phyloP scores from a whole-genome alignment of 2,888 invertebrate genomes.

The Colletes collaris region DNA sequence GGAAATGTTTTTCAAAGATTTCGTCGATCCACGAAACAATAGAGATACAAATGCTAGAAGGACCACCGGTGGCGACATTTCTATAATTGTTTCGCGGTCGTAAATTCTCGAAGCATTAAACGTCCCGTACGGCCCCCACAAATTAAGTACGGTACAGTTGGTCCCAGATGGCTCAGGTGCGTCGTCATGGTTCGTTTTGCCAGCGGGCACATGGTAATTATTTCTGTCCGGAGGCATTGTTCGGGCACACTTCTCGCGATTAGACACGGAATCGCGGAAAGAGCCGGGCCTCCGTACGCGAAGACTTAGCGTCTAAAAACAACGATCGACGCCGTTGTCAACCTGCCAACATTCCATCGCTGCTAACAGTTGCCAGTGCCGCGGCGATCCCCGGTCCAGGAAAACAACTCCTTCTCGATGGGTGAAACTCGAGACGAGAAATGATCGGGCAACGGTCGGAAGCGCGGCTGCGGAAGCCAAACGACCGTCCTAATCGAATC shows the following conservation, averaged over 20 bases:
- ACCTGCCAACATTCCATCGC: constrained; percentile 75
- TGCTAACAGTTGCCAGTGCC: constrained; percentile 58
- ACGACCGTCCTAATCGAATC: constrained; percentile 76
- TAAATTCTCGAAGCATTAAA: no score
- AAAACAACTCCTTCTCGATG: constrained; percentile 10
- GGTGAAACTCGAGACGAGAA: neutral
- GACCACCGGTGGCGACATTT: no score
- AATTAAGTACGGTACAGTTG: no score
- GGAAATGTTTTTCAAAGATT: no score
- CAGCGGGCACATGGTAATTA: neutral
- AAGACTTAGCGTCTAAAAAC: constrained; percentile 72
- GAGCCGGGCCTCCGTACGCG: constrained; percentile 20
- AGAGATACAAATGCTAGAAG: no score
- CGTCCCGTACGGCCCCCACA: no score
- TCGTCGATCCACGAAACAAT: no score
- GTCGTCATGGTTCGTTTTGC: no score
- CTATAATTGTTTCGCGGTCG: no score
- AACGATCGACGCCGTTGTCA: constrained; percentile 76
- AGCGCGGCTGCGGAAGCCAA: constrained; percentile 64
- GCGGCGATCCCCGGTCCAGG: constrained; percentile 56
- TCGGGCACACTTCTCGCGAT: constrained; percentile 34
- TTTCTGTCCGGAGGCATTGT: constrained; percentile 23
- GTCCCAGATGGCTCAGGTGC: no score
- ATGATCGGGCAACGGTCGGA: constrained; percentile 30
- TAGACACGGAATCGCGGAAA: constrained; percentile 47